A percentile compares a stretch with the other conserved stretches of the same genome.
Evolutionary conservation across 2,113 vertebrate genomes (phyloP).

Genomic region (Plotosus lineatus): DNA sequence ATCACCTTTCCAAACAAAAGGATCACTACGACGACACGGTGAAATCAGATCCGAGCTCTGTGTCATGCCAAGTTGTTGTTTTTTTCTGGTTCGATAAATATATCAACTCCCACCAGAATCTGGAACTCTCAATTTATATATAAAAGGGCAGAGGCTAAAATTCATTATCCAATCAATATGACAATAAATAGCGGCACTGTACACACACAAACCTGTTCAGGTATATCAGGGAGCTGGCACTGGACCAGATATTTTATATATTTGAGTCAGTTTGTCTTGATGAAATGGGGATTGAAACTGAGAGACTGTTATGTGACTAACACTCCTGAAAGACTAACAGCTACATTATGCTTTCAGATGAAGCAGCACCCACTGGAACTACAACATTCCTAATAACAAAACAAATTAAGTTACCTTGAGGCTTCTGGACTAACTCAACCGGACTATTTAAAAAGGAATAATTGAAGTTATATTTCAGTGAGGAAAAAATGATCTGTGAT

Average conservation of each 20-base stretch:
- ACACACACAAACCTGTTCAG: neutral
- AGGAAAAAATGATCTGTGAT: slow-evolving; percentile 62
- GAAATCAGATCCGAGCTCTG: slow-evolving; percentile 40
- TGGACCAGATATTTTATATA: neutral
- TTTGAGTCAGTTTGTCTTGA: neutral
- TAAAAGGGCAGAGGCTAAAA: neutral
- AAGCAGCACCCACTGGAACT: neutral
- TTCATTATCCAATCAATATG: neutral
- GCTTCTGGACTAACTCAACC: slow-evolving; percentile 41
- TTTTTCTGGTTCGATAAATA: neutral
- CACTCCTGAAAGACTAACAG: neutral
- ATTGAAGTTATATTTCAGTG: slow-evolving; percentile 53
- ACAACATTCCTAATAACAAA: slow-evolving; percentile 33
- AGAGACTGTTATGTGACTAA: slow-evolving; percentile 5
- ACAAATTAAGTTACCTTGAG: slow-evolving; percentile 6
- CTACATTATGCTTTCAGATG: neutral
- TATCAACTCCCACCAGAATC: neutral
- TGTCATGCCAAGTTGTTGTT: slow-evolving; percentile 33
- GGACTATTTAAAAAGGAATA: slow-evolving; percentile 44
- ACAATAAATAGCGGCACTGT: neutral
- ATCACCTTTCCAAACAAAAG: slow-evolving; percentile 58
- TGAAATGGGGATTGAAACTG: neutral
- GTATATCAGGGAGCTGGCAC: neutral
- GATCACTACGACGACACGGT: slow-evolving; percentile 51
- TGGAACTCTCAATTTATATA: too few relatives aligned